Evolutionary conservation across 2,797 vertebrate species (phyloP).

Genomic region (Pipistrellus pygmaeus): DNA sequence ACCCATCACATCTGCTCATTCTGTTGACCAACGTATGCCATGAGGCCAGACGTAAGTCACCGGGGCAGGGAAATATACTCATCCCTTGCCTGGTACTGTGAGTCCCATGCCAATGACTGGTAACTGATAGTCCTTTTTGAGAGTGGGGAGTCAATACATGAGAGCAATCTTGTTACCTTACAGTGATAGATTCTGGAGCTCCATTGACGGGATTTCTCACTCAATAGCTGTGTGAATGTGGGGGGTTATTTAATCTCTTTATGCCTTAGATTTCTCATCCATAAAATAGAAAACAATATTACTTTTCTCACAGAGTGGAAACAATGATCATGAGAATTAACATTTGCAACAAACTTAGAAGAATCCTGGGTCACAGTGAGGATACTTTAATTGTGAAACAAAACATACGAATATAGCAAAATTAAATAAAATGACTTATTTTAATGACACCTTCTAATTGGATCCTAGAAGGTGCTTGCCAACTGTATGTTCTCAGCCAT

Average conservation of each 20-base stretch:
- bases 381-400: not conserved
- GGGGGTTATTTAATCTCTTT: not conserved
- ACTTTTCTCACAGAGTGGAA: not conserved
- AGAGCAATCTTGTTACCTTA: not conserved
- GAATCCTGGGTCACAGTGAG: not conserved
- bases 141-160: not conserved
- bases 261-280: not conserved
- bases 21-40: not conserved
- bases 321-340: not conserved
- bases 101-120: not conserved
- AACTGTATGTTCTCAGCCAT: not conserved
- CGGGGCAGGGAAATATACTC: accelerated
- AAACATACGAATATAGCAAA: not conserved
- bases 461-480: not conserved
- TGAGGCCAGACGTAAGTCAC: not conserved
- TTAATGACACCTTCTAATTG: not conserved
- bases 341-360: not conserved
- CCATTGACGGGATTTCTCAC: not conserved
- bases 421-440: not conserved
- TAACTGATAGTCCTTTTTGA: not conserved
- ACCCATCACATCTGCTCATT: not conserved
- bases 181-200: not conserved
- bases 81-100: not conserved
- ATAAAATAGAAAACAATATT: not conserved
- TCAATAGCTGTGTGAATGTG: not conserved